Evolutionary conservation across 2,888 invertebrate species (phyloP), one percentile per base, ranked within the genome.

Genomic region (Volucella inflata): DNA sequence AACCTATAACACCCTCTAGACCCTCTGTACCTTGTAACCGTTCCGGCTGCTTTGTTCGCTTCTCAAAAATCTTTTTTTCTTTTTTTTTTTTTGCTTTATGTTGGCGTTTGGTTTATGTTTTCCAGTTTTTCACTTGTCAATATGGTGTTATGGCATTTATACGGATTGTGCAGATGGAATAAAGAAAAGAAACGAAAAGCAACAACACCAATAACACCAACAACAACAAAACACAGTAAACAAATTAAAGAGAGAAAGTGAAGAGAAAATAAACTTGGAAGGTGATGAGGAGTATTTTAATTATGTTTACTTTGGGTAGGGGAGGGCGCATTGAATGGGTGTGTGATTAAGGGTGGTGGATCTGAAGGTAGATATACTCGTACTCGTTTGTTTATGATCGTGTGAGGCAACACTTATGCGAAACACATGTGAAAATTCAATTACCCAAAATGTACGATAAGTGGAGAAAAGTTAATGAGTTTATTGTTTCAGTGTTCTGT

Each of bases 201-300:
- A 42, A 42, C 30, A 30, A 30, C 4, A 0, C 4, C 4, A 30
- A 6, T 6, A 30, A 3, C 30, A 30, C 4, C 30, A 30, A 0
- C 30, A 21, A 21, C 21, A 21, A 0, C 21, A 21, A 21, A 21
- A 21, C 21, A 21, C 1, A 64, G 14, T 51, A 50, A 68, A 44
- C 59, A 10, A 30, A 11, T 57, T 11, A 62, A 53, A 55, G 36
- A 64, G 46, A 60, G 12, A 12, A 21, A 60, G 16, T 14, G 6
- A 12, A 30, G 42, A 42, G 62, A 62, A 57, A 48, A 57, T 48
- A 11, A 51, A 59, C 44, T 57, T 21, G 17, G 46, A 50, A 71
- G 67, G 85, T 76, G 81, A 76, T 81, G 71, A 30, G 67, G 76
- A 81, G 60, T 55, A 70, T 67, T 85, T 85, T 85, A 85, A 85